Evolutionary conservation across 2,113 vertebrate genomes (phyloP).

Genomic region (Hippopotamus amphibius): DNA sequence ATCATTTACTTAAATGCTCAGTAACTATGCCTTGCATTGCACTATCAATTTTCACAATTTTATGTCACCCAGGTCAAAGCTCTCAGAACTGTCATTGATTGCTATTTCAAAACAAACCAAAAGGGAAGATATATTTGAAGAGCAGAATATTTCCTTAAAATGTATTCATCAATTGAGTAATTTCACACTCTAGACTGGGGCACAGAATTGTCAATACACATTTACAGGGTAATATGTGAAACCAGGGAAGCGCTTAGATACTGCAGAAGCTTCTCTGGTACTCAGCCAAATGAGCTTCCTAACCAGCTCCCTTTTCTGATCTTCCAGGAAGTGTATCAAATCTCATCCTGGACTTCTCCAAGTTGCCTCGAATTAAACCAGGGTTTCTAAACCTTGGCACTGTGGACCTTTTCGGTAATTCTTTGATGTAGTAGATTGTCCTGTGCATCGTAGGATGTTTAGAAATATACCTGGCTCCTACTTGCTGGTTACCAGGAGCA

Average conservation of each 20-base stretch:
- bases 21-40: background rate
- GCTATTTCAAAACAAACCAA: constrained; percentile 32
- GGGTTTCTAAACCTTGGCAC: background rate
- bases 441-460: background rate
- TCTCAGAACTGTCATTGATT: background rate
- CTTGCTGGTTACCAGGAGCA: no score
- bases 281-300: background rate
- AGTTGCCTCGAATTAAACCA: background rate
- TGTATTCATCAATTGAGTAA: background rate
- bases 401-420: background rate
- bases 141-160: constrained; percentile 28
- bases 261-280: background rate
- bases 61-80: background rate
- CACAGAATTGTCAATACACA: background rate
- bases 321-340: background rate
- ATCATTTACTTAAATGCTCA: background rate
- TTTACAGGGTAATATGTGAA: background rate
- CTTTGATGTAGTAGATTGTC: background rate
- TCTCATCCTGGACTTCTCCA: background rate
- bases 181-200: background rate
- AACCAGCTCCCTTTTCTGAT: background rate
- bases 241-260: background rate
- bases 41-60: constrained; percentile 11
- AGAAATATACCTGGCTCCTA: background rate
- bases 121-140: background rate